These are phyloP conservation scores for Paradoxurus hermaphroditus DNA, from an alignment of 2,113 vertebrate species.

Conservation along the genomic window DNA sequence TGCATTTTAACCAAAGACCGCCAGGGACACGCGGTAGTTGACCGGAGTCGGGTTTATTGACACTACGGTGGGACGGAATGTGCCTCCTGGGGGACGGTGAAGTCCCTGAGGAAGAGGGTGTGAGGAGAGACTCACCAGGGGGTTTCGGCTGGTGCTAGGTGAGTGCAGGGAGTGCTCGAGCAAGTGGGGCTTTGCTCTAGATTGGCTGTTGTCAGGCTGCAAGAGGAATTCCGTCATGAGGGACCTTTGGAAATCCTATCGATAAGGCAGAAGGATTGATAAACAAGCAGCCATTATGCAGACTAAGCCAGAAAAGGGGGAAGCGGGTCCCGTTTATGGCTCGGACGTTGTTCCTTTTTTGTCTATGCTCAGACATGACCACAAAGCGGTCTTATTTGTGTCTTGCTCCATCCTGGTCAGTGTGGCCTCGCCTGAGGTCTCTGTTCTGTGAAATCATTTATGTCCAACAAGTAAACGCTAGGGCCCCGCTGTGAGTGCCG, in stretches of 20 bases:
- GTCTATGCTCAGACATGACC: background rate
- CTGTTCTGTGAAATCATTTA: background rate
- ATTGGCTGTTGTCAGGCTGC: background rate
- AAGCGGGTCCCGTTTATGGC: background rate
- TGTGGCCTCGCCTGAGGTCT: background rate
- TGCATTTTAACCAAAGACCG: background rate
- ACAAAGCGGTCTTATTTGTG: background rate
- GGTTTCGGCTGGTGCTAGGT: background rate
- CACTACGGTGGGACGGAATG: background rate
- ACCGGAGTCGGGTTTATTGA: background rate
- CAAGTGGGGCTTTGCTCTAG: background rate
- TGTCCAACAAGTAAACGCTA: background rate
- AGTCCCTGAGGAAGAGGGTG: background rate
- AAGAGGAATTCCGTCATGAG: background rate
- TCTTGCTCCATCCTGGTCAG: background rate
- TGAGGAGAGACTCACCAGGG: accelerated
- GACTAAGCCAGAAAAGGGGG: background rate
- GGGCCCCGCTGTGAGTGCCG: background rate
- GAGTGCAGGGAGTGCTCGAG: background rate
- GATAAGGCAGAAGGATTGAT: background rate
- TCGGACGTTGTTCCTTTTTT: too few relatives aligned
- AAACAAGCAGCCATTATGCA: background rate
- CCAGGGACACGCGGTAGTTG: background rate
- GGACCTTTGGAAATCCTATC: background rate
- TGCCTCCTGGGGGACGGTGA: background rate